Evolutionary conservation across 2,888 invertebrate genomes (phyloP), one percentile per base, ranked within the genome.

Genomic region (Azorinus chamasolen): DNA sequence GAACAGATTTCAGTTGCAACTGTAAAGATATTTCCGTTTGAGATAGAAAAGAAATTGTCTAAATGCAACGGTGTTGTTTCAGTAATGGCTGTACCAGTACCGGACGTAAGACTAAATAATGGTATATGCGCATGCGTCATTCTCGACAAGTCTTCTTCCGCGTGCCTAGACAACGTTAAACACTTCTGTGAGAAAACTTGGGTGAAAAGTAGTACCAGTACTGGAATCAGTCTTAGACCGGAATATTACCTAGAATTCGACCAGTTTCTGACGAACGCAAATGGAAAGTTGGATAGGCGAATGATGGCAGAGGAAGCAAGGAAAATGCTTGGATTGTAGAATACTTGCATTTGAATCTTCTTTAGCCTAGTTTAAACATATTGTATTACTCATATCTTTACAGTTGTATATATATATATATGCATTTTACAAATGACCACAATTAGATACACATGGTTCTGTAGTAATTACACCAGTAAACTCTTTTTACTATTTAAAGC

Each of bases 121-220:
- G 69, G 48, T n/a, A 25, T 74, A 14, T 78, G 73, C 65, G 78
- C 73, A 54, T 73, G 73, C 46, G 48, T 74, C 1, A 43, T 69
- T 25, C 25, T 57, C 6, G 53, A 61, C 20, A 2, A n/a, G n/a
- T 14, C 2, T 45, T 37, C 37, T n/a, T 22, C 37, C 10, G 24
- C 55, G 22, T 20, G 14, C 6, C 18, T 46, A 2, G 27, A 39
- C 10, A 39, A 43, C 5, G 37, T 75, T 3, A 8, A 43, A 10
- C 37, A 25, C 12, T 39, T 43, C 10, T 75, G 64, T 55, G 64
- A 59, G 16, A 20, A 43, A 5, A 37, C 24, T 10, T 75, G 41
- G 48, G 25, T 32, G 1, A 46, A 57, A 12, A 32, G 32, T 32
- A 24, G 37, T 16, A 20, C 58, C 6, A 18, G 12, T 25, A 16